Conservation (phyloP, 2,888 invertebrate species). For the Clitarchus hookeri region DNA sequence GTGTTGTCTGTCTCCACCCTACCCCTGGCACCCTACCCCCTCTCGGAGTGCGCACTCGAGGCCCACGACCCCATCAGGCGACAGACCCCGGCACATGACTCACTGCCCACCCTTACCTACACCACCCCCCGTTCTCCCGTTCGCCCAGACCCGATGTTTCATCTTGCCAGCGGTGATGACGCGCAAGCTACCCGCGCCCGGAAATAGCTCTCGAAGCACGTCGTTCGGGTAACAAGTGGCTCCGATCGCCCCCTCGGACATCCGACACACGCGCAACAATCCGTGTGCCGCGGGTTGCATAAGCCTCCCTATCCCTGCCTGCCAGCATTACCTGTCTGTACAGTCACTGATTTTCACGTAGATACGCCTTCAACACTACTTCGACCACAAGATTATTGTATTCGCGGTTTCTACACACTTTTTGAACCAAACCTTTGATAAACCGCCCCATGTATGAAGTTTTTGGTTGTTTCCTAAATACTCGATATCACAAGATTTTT, state of each 20-base stretch:
- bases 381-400: too few species aligned
- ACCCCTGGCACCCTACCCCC: background rate
- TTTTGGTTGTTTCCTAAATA: too few species aligned
- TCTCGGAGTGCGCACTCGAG: too few species aligned
- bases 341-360: too few species aligned
- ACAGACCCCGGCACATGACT: background rate
- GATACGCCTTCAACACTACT: too few species aligned
- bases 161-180: background rate
- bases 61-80: background rate
- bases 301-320: background rate
- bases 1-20: background rate
- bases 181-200: background rate
- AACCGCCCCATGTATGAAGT: too few species aligned
- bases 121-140: background rate
- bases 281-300: background rate
- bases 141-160: background rate
- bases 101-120: background rate
- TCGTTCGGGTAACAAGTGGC: slow-evolving; percentile 4
- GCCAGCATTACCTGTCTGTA: too few species aligned
- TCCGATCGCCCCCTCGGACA: background rate
- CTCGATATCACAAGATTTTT: too few species aligned
- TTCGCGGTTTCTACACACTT: too few species aligned
- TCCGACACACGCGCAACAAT: background rate
- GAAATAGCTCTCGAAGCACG: slow-evolving; percentile 8
- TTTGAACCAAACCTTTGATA: too few species aligned